Conservation (phyloP, 2,888 invertebrate genomes). For the Noctuana brunneofusca region DNA sequence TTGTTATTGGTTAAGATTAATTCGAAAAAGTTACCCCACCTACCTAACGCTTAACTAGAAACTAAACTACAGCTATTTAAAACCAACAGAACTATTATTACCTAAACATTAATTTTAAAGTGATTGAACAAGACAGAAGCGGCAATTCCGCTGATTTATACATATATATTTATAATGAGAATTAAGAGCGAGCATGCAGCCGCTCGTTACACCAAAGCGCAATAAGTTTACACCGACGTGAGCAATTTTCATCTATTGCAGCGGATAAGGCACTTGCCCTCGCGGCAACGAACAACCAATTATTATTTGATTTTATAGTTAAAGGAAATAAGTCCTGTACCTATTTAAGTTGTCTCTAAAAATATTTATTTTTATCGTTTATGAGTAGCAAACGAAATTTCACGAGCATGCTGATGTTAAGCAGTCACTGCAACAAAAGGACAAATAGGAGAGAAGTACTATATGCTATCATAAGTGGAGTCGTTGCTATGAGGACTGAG, state of each 20-base stretch:
- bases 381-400: too few species aligned
- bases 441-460: too few species aligned
- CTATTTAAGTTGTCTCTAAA: too few species aligned
- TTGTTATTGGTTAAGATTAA: too few species aligned
- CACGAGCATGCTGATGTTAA: too few species aligned
- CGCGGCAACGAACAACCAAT: not conserved
- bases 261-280: not conserved
- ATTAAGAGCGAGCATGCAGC: conserved; percentile 27
- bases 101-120: conserved; percentile 9
- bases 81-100: not conserved
- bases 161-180: conserved; percentile 34
- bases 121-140: conserved; percentile 32
- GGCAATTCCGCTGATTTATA: conserved; percentile 29
- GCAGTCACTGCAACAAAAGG: too few species aligned
- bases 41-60: not conserved
- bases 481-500: too few species aligned
- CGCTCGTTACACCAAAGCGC: conserved; percentile 29
- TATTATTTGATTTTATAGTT: too few species aligned
- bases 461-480: too few species aligned
- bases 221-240: conserved; percentile 32
- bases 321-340: too few species aligned
- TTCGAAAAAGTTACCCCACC: too few species aligned
- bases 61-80: not conserved
- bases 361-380: too few species aligned
- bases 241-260: conserved; percentile 31